Evolutionary conservation across 64 coral and sea anemone genomes (phyloP).

Genomic region (Orbicella faveolata): DNA sequence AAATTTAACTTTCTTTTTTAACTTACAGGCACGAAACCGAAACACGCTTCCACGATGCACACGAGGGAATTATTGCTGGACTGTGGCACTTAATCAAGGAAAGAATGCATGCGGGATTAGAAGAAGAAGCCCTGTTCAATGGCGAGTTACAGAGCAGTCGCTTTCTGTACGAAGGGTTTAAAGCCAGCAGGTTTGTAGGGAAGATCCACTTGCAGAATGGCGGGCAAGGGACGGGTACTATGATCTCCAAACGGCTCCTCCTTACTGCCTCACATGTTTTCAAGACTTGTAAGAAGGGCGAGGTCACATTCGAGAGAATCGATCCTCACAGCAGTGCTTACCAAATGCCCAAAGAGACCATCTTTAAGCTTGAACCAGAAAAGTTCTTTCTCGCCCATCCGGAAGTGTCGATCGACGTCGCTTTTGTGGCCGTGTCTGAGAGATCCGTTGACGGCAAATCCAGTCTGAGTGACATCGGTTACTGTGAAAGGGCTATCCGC

Average conservation of each 20-base stretch:
- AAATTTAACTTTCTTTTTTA: neutral
- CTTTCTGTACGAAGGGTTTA: neutral
- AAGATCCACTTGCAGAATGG: neutral
- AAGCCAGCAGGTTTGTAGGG: neutral
- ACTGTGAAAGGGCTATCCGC: neutral
- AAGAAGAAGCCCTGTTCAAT: constrained; percentile 2
- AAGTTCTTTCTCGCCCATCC: neutral
- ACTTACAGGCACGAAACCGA: neutral
- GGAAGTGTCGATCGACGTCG: neutral
- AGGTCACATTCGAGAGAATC: neutral
- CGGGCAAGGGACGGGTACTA: neutral
- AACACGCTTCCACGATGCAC: neutral
- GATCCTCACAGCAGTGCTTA: neutral
- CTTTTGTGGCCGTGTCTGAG: neutral
- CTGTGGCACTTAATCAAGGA: neutral
- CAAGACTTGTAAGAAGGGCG: neutral
- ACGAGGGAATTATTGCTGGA: neutral
- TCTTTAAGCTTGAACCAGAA: neutral
- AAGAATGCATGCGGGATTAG: neutral
- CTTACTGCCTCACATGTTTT: neutral
- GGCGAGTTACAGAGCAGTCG: neutral
- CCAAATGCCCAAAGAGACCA: neutral
- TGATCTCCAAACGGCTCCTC: neutral
- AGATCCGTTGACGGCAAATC: neutral
- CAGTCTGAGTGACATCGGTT: neutral